phyloP scores from a whole-genome alignment of 2,888 invertebrate genomes.

The Drymonia ruficornis region DNA sequence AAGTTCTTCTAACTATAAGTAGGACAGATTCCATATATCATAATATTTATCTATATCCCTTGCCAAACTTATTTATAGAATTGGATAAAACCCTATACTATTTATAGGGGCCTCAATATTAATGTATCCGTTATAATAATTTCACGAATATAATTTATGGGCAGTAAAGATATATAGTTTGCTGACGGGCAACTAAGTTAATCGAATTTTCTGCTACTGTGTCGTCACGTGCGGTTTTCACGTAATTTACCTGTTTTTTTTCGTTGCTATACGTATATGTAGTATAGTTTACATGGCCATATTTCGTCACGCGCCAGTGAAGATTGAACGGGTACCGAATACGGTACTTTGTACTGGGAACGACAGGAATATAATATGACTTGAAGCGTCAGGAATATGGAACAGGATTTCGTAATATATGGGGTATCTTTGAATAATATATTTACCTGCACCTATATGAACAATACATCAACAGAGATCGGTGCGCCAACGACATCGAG shows the following conservation, averaged over 20 bases:
- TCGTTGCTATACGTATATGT: conserved; percentile 57
- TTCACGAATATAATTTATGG: conserved; percentile 60
- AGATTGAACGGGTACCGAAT: conserved; percentile 67
- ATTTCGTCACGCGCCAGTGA: conserved; percentile 67
- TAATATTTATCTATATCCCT: conserved; percentile 12
- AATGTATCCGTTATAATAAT: conserved; percentile 57
- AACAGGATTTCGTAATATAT: background rate
- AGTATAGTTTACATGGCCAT: conserved; percentile 66
- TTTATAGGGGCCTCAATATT: conserved; percentile 42
- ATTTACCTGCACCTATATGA: background rate
- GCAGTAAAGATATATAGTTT: conserved; percentile 58
- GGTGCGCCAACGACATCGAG: no score
- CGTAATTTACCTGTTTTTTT: conserved; percentile 71
- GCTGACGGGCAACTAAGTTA: conserved; percentile 67
- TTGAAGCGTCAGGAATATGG: conserved; percentile 29
- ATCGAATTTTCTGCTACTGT: conserved; percentile 74
- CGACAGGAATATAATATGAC: conserved; percentile 41
- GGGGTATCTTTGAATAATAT: background rate
- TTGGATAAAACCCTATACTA: conserved; percentile 19
- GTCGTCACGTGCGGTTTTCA: conserved; percentile 64
- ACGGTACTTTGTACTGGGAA: conserved; percentile 53
- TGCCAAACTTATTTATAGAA: conserved; percentile 23
- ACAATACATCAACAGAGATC: no score
- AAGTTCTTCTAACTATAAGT: conserved; percentile 4
- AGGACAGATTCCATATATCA: background rate